phyloP scores from a whole-genome alignment of 2,113 vertebrate genomes.

The Lepus americanus region DNA sequence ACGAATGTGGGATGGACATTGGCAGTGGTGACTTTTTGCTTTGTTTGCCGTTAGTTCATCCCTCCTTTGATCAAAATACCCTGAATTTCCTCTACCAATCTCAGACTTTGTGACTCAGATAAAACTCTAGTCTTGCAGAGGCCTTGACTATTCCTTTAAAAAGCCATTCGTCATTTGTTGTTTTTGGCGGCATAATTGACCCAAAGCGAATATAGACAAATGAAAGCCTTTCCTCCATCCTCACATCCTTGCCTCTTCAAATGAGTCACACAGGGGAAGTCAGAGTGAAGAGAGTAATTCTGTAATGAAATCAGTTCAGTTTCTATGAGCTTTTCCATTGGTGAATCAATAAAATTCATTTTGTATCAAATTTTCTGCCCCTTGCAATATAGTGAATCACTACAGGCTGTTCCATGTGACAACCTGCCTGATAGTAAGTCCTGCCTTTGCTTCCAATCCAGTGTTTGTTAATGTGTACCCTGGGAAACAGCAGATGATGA shows the following conservation, averaged over 20 bases:
- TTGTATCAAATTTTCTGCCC: not conserved
- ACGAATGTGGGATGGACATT: not conserved
- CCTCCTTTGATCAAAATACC: not conserved
- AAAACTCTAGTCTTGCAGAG: not conserved
- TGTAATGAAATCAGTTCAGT: not conserved
- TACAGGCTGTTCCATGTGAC: too few species aligned
- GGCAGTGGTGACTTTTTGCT: not conserved
- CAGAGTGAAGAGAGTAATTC: not conserved
- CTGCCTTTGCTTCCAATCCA: too few species aligned
- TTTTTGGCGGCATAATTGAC: not conserved
- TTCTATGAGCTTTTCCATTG: not conserved
- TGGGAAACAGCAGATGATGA: too few species aligned
- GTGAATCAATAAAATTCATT: not conserved
- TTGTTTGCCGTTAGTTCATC: not conserved
- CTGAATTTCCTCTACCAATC: not conserved
- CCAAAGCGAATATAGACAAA: not conserved
- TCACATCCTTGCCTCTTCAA: not conserved
- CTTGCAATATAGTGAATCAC: not conserved
- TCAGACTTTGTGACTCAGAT: not conserved
- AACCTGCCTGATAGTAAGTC: too few species aligned
- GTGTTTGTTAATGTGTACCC: too few species aligned
- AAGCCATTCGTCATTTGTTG: not conserved
- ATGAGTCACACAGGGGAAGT: not conserved
- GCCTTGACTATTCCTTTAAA: too few species aligned
- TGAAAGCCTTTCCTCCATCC: not conserved